Evolutionary conservation across 2,797 vertebrate species (phyloP).

Genomic region (Arnoldichthys spilopterus): DNA sequence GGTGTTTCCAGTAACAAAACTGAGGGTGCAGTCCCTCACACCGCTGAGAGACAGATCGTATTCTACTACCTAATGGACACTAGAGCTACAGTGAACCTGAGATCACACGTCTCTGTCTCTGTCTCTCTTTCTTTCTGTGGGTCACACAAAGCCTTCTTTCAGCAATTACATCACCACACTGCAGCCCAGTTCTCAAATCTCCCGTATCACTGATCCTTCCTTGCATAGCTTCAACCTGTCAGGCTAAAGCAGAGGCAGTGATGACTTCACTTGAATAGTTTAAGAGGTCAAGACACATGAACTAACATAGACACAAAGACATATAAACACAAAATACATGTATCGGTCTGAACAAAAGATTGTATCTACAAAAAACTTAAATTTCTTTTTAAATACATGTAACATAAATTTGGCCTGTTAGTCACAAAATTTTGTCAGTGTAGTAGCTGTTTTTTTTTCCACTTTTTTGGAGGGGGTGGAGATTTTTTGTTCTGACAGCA

Average conservation of each 20-base stretch:
- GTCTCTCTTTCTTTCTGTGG: constrained; percentile 50
- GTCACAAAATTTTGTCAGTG: too few species aligned
- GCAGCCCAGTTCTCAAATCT: constrained; percentile 73
- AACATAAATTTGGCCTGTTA: too few species aligned
- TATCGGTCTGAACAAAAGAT: background rate
- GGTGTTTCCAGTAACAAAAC: constrained; percentile 52
- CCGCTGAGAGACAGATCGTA: constrained; percentile 49
- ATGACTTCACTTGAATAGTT: constrained; percentile 31
- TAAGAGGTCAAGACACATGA: constrained; percentile 21
- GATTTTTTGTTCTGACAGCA: too few species aligned
- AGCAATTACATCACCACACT: constrained; percentile 81
- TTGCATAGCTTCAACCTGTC: constrained; percentile 63
- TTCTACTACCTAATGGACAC: constrained; percentile 53
- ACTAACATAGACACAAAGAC: background rate
- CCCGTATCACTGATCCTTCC: constrained; percentile 64
- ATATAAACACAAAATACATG: constrained; percentile 12
- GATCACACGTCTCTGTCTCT: constrained; percentile 40
- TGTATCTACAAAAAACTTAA: too few species aligned
- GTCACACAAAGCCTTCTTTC: constrained; percentile 65
- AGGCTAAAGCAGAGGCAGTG: constrained; percentile 52
- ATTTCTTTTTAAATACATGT: too few species aligned
- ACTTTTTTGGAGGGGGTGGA: too few species aligned
- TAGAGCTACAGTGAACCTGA: constrained; percentile 51
- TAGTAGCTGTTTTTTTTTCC: too few species aligned
- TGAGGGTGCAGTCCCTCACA: constrained; percentile 41